Base-by-base conservation (phyloP, 2,888 invertebrate genomes). In the Hartigia nigra region DNA sequence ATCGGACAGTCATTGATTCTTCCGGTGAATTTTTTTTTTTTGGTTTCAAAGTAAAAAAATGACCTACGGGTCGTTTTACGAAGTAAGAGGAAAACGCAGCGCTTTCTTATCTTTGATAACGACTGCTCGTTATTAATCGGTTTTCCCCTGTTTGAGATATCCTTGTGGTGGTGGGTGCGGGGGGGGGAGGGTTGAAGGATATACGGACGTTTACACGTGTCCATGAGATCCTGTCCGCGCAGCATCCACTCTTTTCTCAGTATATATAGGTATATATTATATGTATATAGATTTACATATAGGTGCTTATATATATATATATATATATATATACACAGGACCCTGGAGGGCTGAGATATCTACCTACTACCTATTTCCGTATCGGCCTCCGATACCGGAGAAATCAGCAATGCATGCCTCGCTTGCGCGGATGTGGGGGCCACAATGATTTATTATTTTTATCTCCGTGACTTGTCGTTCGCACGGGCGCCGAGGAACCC, bases 121-220 rank as follows among this genome's bases (percentile, higher is more conserved):
- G 89, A 90, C 89, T 88, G 86, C 88, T 88, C 89, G 89, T 90
- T 90, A 90, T 90, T 90, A 90, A 90, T 90, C 89, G 89, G 87
- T 82, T 84, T 84, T 84, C 86, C 82, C 83, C 82, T 81, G 80
- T 82, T 86, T 83, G 82, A 86, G 88, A 87, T 88, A 88, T 80
- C 84, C 75, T 34, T 1, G 76, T 80, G 79, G 79, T 76, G 36
- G 34, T 35, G 34, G 35, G 3, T 31, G 74, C n/a, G n/a, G n/a
- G n/a, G n/a, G n/a, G n/a, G n/a, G n/a, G n/a, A n/a, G n/a, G n/a
- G n/a, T n/a, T 37, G 14, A 9, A 75, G 9, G 23, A 12, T 32
- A 12, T 5, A 36, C n/a, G 75, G 31, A 74, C 36, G 36, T 75
- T 31, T 75, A 75, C 23, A 23, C 36, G n/a, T 75, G 75, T 35